Evolutionary conservation across 2,888 invertebrate genomes (phyloP).

Genomic region (Cataglyphis cursor): DNA sequence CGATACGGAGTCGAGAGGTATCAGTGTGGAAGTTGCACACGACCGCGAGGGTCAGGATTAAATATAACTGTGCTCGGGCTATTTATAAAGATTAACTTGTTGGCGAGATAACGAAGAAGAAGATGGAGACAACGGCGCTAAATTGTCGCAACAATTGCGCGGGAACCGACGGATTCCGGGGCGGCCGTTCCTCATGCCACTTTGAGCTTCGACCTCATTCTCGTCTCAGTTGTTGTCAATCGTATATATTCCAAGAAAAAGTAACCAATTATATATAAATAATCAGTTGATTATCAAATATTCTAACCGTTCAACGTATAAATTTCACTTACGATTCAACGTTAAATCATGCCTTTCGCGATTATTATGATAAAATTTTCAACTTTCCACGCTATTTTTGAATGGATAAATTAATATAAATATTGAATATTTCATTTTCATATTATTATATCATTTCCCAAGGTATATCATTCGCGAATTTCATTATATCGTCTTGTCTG

Average conservation of each 20-base stretch:
- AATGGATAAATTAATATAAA: background rate
- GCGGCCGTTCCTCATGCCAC: constrained; percentile 76
- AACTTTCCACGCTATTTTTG: background rate
- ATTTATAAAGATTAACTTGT: constrained; percentile 86
- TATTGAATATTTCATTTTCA: background rate
- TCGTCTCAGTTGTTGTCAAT: constrained; percentile 35
- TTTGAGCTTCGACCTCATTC: constrained; percentile 68
- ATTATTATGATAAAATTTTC: background rate
- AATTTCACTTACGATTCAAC: background rate
- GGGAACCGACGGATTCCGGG: constrained; percentile 79
- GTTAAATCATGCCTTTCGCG: background rate
- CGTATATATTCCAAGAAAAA: background rate
- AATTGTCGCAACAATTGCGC: constrained; percentile 82
- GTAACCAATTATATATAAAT: background rate
- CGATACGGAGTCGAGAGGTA: constrained; percentile 64
- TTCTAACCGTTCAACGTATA: constrained; percentile 5
- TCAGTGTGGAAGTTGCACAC: constrained; percentile 74
- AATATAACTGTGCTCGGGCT: constrained; percentile 85
- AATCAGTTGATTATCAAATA: constrained; percentile 7
- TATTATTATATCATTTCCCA: background rate
- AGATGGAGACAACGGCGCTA: constrained; percentile 80
- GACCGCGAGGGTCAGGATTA: constrained; percentile 85
- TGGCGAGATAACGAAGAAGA: constrained; percentile 85
- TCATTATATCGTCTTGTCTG: background rate
- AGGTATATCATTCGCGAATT: background rate